phyloP scores from a whole-genome alignment of 2,113 vertebrate genomes.

The Dissostichus mawsoni region DNA sequence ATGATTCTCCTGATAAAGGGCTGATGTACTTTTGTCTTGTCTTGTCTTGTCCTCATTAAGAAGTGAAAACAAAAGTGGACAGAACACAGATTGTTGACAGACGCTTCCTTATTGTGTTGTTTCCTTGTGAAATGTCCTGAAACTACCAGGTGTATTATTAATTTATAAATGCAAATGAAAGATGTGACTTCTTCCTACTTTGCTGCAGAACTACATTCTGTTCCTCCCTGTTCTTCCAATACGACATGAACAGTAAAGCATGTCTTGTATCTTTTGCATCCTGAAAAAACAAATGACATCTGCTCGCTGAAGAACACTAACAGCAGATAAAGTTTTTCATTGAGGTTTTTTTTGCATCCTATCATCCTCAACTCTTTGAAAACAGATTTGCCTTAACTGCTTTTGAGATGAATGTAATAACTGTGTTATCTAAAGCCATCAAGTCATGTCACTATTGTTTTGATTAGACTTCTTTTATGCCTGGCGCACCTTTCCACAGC shows the following conservation, averaged over 20 bases:
- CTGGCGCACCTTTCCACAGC: neutral
- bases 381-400: conserved; percentile 49
- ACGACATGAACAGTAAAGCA: neutral
- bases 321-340: conserved; percentile 2
- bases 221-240: neutral
- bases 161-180: neutral
- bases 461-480: neutral
- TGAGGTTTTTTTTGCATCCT: neutral
- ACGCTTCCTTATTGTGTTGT: neutral
- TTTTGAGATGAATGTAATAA: conserved; percentile 28
- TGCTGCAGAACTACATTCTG: neutral
- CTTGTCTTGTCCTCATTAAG: neutral
- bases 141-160: conserved; percentile 1
- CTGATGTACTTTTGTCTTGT: neutral
- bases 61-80: neutral
- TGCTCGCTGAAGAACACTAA: neutral
- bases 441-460: neutral
- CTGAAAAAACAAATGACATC: neutral
- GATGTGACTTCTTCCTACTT: neutral
- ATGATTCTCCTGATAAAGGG: neutral
- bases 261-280: neutral
- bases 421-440: neutral
- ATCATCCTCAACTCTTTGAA: neutral
- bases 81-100: too few relatives aligned
- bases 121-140: neutral